Evolutionary conservation across 2,797 vertebrate genomes (phyloP), one percentile per base, ranked within the genome.

Genomic region (Champsocephalus esox): DNA sequence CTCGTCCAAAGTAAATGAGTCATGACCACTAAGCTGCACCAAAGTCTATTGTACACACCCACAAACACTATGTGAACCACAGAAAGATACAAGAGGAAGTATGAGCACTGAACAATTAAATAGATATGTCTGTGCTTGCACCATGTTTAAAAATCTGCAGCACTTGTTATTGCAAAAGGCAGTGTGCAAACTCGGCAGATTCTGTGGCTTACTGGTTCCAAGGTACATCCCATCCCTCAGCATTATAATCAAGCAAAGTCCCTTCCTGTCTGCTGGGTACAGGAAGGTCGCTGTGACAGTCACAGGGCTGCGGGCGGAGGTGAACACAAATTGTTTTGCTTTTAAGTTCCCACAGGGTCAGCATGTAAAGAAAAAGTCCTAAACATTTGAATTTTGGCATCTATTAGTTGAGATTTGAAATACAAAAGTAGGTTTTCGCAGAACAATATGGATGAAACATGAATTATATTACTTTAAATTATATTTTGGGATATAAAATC

Each of bases 221-320:
- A 92, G 82, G 86, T 90, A 85, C 89, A 91, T 66, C 75, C 69
- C 81, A 85, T 88, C 81, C 80, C 77, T 88, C 72, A 82, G 75
- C 75, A 81, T 88, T 88, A 84, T 74, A 78, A 89, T 84, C 79
- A 86, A 90, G 85, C 80, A 81, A 90, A 87, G 84, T 88, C 86
- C 62, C 71, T 91, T 92, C 89, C 86, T 87, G 84, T 66, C 38
- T 61, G 66, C 75, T 73, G 75, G 77, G 77, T 50, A 86, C 78
- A 84, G 81, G 74, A 89, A 85, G 88, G 88, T 89, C 86, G 81
- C 75, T 66, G 32, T 62, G 87, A 88, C 75, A 82, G 84, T 82
- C 86, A 86, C 77, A 79, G 58, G 79, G 80, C 88, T 71, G 80
- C 56, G 66, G 76, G 81, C 72, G 68, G 66, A 81, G 66, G 80